phyloP scores from a whole-genome alignment of 2,113 vertebrate genomes.

The Oxyura jamaicensis region DNA sequence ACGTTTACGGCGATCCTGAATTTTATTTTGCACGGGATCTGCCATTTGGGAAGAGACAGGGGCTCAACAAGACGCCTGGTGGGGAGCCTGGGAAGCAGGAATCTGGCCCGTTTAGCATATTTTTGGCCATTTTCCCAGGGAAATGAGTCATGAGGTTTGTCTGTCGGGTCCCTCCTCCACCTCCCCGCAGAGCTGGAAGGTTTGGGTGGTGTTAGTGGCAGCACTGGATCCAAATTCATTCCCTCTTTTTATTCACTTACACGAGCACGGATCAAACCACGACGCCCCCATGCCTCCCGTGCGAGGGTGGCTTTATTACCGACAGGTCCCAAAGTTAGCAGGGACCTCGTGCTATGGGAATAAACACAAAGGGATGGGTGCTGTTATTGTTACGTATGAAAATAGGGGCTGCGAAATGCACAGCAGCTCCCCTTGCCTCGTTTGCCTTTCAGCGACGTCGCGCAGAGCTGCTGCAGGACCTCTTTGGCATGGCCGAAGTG shows the following conservation, averaged over 20 bases:
- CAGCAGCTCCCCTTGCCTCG: background rate
- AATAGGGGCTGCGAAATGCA: background rate
- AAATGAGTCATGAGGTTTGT: background rate
- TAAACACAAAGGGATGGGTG: background rate
- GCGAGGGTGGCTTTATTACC: background rate
- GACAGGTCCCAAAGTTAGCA: background rate
- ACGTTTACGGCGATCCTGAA: background rate
- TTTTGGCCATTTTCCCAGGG: background rate
- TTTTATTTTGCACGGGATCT: background rate
- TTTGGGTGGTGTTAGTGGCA: background rate
- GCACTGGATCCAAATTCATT: background rate
- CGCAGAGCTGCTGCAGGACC: background rate
- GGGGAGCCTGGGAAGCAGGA: background rate
- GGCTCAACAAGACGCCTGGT: background rate
- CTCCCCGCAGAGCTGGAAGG: background rate
- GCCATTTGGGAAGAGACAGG: rapidly evolving
- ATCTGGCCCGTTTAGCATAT: background rate
- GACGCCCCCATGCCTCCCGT: background rate
- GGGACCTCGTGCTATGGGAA: background rate
- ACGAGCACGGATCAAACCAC: background rate
- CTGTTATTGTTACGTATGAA: background rate
- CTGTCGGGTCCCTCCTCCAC: background rate
- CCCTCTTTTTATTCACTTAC: background rate
- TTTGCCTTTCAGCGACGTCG: background rate
- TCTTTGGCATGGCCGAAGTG: background rate